Base-by-base conservation (phyloP, 23 tunicate species). In the Diplosoma virens region DNA sequence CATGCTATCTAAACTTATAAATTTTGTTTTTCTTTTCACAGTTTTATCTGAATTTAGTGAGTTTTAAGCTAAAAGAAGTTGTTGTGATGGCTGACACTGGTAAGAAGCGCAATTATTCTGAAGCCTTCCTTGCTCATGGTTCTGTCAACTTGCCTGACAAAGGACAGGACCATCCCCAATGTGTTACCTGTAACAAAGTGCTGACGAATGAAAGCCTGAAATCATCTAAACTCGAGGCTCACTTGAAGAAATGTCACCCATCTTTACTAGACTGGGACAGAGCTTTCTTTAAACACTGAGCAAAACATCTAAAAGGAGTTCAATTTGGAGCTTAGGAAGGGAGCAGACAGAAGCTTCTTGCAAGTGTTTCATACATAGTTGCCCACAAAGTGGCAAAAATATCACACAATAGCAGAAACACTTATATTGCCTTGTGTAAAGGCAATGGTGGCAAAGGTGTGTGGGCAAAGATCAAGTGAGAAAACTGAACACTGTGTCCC, bases 161-260 rank as follows among this genome's bases (percentile, higher is more conserved):
- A 16, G 25, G 64, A 16, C 6, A 11, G 52, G 64, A 56, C 25
- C 64, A 21, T 16, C 64, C 64, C 24, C n/a, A n/a, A n/a, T n/a
- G n/a, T n/a, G n/a, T n/a, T n/a, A 45, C 16, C 11, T 45, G 52
- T 45, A 11, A 16, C 64, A 56, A 56, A 56, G 64, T 56, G 6
- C 25, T 56, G 64, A 56, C 64, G 25, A 56, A 56, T n/a, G 33
- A 63, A 63, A 25, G 70, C 70, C 35, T 25, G 9, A 63, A 63
- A 20, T 37, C 70, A 30, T 63, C 70, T 27, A 63, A 63, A 29
- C 70, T 27, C 16, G 35, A 29, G 36, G 33, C 34, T 30, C 70
- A 63, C 35, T 30, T 63, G 16, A 30, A 29, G 34, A 56, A 21
- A 21, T 63, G 70, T 29, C 70, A 30, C 20, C 36, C 70, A 20